These are phyloP conservation scores for Drosophila demipolita DNA, from an alignment of 2,888 invertebrate species.

Conservation along the genomic window DNA sequence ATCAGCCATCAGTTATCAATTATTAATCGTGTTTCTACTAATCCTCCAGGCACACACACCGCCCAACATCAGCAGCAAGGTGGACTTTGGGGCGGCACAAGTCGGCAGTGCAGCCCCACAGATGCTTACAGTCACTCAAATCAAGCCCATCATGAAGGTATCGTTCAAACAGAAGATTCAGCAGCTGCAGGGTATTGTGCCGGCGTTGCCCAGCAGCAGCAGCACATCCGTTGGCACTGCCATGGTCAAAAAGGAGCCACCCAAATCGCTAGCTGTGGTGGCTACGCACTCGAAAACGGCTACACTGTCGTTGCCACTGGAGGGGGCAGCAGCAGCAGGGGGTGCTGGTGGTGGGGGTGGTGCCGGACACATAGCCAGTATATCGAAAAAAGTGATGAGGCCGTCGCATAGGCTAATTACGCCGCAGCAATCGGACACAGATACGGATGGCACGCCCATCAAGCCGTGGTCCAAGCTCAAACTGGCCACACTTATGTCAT, in stretches of 20 bases:
- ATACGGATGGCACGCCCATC: constrained; percentile 83
- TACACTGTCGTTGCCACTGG: constrained; percentile 5
- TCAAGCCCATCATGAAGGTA: constrained; percentile 86
- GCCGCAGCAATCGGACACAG: constrained; percentile 81
- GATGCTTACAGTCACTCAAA: constrained; percentile 61
- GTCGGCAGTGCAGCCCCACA: constrained; percentile 25
- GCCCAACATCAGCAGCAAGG: constrained; percentile 69
- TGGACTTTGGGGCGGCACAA: constrained; percentile 58
- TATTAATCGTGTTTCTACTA: constrained; percentile 1
- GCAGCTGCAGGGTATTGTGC: constrained; percentile 85
- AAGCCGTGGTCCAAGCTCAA: constrained; percentile 92
- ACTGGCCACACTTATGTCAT: constrained; percentile 87
- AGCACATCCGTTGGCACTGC: constrained; percentile 59
- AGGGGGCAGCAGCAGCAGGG: background rate
- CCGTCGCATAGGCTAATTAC: constrained; percentile 65
- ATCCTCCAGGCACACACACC: constrained; percentile 55
- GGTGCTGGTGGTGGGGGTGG: constrained; percentile 11
- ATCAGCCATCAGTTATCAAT: background rate
- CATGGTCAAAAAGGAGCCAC: constrained; percentile 83
- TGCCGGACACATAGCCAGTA: constrained; percentile 67
- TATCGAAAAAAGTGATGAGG: constrained; percentile 74
- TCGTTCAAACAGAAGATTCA: constrained; percentile 88
- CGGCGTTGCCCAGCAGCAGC: constrained; percentile 14
- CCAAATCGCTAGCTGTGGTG: constrained; percentile 70
- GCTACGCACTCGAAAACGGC: constrained; percentile 49